Conservation (phyloP, 2,797 vertebrate species). For the Pygocentrus nattereri region DNA sequence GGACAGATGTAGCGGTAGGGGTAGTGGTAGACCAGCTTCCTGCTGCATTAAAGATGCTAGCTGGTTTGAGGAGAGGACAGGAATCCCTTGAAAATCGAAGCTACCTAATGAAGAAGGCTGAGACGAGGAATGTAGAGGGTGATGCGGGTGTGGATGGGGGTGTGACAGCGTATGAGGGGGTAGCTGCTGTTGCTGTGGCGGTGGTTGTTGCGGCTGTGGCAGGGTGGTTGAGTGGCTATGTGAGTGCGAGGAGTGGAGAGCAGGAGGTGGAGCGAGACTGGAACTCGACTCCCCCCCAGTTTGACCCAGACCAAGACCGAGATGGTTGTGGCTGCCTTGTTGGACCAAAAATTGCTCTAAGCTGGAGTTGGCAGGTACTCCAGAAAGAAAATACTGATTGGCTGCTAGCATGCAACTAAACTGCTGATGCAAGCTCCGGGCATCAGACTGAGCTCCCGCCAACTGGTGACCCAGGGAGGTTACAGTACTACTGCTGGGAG, state of each 20-base stretch:
- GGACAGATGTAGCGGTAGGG: constrained; percentile 83
- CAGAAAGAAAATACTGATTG: constrained; percentile 87
- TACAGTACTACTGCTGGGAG: constrained; percentile 83
- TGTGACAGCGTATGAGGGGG: constrained; percentile 81
- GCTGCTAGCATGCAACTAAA: constrained; percentile 88
- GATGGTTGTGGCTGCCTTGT: constrained; percentile 85
- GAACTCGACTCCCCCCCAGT: constrained; percentile 76
- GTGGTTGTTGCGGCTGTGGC: constrained; percentile 77
- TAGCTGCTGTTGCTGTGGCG: constrained; percentile 82
- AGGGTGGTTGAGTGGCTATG: constrained; percentile 79
- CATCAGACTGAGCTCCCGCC: constrained; percentile 84
- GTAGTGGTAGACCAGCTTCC: constrained; percentile 82
- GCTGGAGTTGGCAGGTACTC: constrained; percentile 84
- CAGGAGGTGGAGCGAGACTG: constrained; percentile 81
- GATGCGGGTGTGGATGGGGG: constrained; percentile 83
- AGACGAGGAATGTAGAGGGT: constrained; percentile 81
- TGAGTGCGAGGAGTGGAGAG: constrained; percentile 83
- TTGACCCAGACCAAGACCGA: constrained; percentile 83
- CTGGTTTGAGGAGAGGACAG: constrained; percentile 86
- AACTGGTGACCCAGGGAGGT: constrained; percentile 85
- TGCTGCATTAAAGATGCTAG: constrained; percentile 86
- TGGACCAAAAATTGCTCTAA: constrained; percentile 87
- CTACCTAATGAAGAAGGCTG: constrained; percentile 81
- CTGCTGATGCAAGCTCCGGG: constrained; percentile 86
- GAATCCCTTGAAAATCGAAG: constrained; percentile 87